Base-by-base conservation (phyloP, 2,113 vertebrate genomes). In the Rostratula benghalensis region DNA sequence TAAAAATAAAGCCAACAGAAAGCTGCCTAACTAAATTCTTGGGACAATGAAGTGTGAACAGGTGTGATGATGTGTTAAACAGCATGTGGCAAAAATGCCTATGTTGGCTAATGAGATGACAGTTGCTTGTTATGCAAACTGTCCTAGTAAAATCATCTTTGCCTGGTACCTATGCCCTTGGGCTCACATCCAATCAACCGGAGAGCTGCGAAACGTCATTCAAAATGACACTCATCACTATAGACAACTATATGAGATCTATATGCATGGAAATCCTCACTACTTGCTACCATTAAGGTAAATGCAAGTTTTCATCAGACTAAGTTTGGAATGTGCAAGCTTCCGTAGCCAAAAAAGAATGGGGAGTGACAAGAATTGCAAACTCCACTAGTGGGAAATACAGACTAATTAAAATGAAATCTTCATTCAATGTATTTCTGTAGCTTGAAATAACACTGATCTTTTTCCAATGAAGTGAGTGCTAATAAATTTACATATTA, bases 21-120 rank as follows among this genome's bases (percentile, higher is more conserved):
- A 80, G 31, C 74, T 92, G 83, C 63, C 57, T 90, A 84, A 75
- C 89, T 67, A 79, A 94, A 91, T 94, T 83, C 78, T 70, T 86
- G 70, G 93, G 93, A 95, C 91, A 95, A 93, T 89, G 93, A 95
- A 94, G 80, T 91, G 92, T 89, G 93, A 97, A 95, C 90, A 96
- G 94, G 91, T 97, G 89, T 56, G 64, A 93, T 91, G 96, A 95
- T 93, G 56, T 89, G 95, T 96, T 97, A 97, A 98, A 96, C 91
- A 97, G 91, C 86, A 91, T 86, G 91, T 93, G 87, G 90, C 86
- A 96, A 96, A 96, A 93, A 97, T 94, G 89, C 68, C 90, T 91
- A 2, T 83, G 78, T 83, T 90, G 95, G 77, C 90, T 97, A 97
- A 97, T 95, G 94, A 97, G 94, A 96, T 97, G 96, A 86, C 90